Base-by-base conservation (phyloP, 2,888 invertebrate species). In the Euplagia quadripunctaria region DNA sequence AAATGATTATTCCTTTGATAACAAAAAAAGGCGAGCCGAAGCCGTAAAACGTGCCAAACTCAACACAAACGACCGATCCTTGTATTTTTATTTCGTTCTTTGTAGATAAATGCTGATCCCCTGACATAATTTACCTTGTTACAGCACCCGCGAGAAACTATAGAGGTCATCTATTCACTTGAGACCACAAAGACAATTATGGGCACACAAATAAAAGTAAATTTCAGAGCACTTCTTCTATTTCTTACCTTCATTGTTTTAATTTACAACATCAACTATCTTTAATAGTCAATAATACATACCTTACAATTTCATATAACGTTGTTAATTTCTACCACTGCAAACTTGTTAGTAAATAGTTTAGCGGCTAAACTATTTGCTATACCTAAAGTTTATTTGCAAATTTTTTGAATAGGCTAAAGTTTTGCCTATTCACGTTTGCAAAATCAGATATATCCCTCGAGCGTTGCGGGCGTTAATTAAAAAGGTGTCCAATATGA, bases 71-170 rank as follows among this genome's bases (percentile, higher is more conserved):
- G 14, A 58, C 20, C 11, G 41, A 41, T 52, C 42, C 31, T 41
- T 55, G 68, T 52, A 55, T 68, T 68, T 31, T 55, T 68, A 68
- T 68, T 58, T 43, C n/a, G 43, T 51, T 31, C 51, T 51, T 41
- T 52, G 20, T 55, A 68, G 68, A 68, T 68, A 68, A 58, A 68
- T 68, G 68, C 68, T 42, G 67, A 49, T 31, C 51, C 14, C 55
- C 49, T 64, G 71, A 52, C 70, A 64, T 68, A 58, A 68, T 58
- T 68, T 58, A 58, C 58, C 42, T 58, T 58, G 55, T 55, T 68
- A 68, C 58, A 43, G 7, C 43, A 52, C 68, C 55, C 52, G 31
- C n/a, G 68, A 51, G 55, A 20, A n/a, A n/a, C 55, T 42, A n/a
- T 58, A 43, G 42, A 55, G 68, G 52, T 41, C 42, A 41, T 55